Evolutionary conservation across 1,140 invertebrate genomes (phyloP).

Genomic region (Leptinotarsa texana): DNA sequence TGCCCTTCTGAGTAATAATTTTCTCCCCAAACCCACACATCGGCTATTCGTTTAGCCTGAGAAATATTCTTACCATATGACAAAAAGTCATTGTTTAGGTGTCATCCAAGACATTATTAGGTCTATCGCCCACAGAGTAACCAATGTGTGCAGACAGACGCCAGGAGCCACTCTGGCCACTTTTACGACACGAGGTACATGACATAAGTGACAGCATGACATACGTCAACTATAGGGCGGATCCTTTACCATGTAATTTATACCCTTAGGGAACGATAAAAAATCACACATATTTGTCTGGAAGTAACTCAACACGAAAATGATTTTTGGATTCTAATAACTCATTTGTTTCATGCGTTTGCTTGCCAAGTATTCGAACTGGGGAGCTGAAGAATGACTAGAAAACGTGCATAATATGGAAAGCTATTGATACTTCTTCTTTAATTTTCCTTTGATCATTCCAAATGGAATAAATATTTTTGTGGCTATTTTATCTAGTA

Average conservation of each 20-base stretch:
- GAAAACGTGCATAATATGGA: no score
- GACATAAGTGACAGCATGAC: conserved; percentile 14
- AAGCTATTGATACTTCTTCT: no score
- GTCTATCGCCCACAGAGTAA: conserved; percentile 15
- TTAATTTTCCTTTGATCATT: no score
- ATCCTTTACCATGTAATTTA: conserved; percentile 14
- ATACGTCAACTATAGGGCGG: conserved; percentile 17
- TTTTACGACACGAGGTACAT: conserved; percentile 21
- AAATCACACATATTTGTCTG: conserved; percentile 21
- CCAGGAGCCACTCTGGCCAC: conserved; percentile 17
- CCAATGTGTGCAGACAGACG: conserved; percentile 21
- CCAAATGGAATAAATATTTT: no score
- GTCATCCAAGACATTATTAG: conserved; percentile 18
- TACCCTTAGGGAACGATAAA: conserved; percentile 12
- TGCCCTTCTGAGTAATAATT: no score
- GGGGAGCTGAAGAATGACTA: no score
- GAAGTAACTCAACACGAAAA: not conserved
- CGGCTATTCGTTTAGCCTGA: no score
- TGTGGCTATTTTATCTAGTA: no score
- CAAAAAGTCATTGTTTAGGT: conserved; percentile 21
- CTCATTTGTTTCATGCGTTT: not conserved
- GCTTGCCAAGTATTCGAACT: no score
- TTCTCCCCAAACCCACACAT: no score
- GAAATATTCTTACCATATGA: conserved; percentile 23
- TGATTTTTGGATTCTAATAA: not conserved